A percentile compares a stretch with the other conserved stretches of the same genome.
Conservation (phyloP, 1,140 invertebrate species). For the Drosophila tristis region DNA sequence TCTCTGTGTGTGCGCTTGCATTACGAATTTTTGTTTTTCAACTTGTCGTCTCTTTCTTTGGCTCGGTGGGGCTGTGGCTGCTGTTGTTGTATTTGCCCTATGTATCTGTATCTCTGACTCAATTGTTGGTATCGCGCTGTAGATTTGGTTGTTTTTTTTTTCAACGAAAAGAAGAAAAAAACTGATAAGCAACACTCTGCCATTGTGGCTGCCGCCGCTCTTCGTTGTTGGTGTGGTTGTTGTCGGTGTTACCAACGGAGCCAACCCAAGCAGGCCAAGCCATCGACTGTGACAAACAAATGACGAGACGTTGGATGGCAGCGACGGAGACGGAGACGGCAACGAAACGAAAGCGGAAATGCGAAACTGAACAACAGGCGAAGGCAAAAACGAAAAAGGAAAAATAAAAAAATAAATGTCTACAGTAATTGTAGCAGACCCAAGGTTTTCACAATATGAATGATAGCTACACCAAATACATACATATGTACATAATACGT, state of each 20-base stretch:
- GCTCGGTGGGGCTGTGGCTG: neutral
- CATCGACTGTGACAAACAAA: constrained; percentile 75
- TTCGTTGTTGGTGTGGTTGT: constrained; percentile 21
- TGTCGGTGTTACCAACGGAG: constrained; percentile 64
- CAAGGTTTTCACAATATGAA: constrained; percentile 81
- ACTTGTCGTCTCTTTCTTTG: constrained; percentile 58
- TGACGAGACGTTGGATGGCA: constrained; percentile 42
- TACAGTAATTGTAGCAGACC: constrained; percentile 78
- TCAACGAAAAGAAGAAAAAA: constrained; percentile 7
- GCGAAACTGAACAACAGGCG: constrained; percentile 59
- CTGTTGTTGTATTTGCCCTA: constrained; percentile 3
- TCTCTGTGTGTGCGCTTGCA: constrained; percentile 14
- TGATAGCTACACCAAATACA: constrained; percentile 48
- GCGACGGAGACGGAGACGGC: constrained; percentile 29
- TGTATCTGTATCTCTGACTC: constrained; percentile 42
- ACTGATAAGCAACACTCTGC: constrained; percentile 46
- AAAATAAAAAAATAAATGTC: constrained; percentile 61
- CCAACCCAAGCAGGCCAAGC: constrained; percentile 26
- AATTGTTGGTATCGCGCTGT: constrained; percentile 51
- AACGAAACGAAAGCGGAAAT: constrained; percentile 68
- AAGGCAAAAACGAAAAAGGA: constrained; percentile 17
- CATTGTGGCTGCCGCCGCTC: no score
- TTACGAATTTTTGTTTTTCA: constrained; percentile 67
- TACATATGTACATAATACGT: constrained; percentile 17
- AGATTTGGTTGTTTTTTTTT: constrained; percentile 44